phyloP scores from a whole-genome alignment of 2,888 invertebrate species.

The Scelioninae gen. 2 region DNA sequence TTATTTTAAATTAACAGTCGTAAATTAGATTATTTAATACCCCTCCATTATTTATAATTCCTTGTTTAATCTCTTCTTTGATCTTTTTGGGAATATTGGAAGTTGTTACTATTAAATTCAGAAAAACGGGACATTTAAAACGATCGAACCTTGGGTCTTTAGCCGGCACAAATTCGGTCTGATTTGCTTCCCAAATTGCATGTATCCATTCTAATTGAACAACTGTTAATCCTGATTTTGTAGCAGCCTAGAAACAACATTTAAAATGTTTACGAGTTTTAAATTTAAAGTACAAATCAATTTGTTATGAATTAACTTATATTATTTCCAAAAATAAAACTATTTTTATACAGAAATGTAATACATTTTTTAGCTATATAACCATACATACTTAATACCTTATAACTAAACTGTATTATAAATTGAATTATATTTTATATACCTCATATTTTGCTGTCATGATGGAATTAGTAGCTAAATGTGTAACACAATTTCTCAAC shows the following conservation, averaged over 20 bases:
- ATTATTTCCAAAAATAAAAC: too few species aligned
- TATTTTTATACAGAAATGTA: too few species aligned
- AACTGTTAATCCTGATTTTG: slow-evolving; percentile 79
- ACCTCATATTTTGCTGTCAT: slow-evolving; percentile 87
- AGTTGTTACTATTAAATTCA: slow-evolving; percentile 85
- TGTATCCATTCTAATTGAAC: slow-evolving; percentile 88
- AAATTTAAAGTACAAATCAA: too few species aligned
- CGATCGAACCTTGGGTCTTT: slow-evolving; percentile 80
- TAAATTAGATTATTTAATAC: slow-evolving; percentile 61
- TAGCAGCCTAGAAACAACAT: slow-evolving; percentile 79
- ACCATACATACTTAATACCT: too few species aligned
- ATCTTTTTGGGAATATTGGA: slow-evolving; percentile 83
- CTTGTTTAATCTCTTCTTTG: slow-evolving; percentile 80
- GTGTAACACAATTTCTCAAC: slow-evolving; percentile 83
- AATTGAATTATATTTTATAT: too few species aligned
- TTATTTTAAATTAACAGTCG: not conserved
- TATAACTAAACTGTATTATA: too few species aligned
- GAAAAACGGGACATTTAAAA: slow-evolving; percentile 83
- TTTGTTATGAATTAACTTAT: too few species aligned
- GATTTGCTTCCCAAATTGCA: slow-evolving; percentile 86
- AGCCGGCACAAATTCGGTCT: slow-evolving; percentile 79
- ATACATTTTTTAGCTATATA: too few species aligned
- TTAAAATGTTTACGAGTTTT: too few species aligned
- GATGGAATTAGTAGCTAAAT: slow-evolving; percentile 87
- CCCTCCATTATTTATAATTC: slow-evolving; percentile 86